Evolutionary conservation across 92 coral and sea anemone species (phyloP).

Genomic region (Diadumene lineata): DNA sequence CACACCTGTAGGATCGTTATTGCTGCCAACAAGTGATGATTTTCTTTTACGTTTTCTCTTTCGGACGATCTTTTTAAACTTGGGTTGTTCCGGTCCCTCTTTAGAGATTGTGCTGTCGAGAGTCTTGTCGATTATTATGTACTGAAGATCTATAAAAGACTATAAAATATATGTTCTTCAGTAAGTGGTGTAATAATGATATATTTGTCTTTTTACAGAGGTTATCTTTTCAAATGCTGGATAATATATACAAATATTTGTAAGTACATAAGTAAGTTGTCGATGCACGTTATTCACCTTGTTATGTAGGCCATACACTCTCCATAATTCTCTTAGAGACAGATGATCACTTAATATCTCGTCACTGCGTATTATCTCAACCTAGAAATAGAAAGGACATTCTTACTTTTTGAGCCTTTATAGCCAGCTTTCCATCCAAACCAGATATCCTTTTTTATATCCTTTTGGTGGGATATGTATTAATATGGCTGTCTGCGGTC

Average conservation of each 20-base stretch:
- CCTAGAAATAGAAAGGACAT: conserved; percentile 36
- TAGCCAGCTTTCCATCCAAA: no score
- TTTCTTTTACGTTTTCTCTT: conserved; percentile 8
- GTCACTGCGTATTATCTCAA: conserved; percentile 77
- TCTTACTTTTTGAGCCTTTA: neutral
- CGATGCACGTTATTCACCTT: conserved; percentile 50
- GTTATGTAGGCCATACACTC: conserved; percentile 81
- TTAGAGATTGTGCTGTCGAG: neutral
- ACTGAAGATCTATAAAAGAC: conserved; percentile 68
- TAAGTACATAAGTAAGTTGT: neutral
- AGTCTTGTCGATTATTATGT: conserved; percentile 55
- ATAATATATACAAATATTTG: no score
- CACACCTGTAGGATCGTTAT: conserved; percentile 12
- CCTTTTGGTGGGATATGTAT: no score
- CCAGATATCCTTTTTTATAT: no score
- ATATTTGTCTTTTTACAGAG: no score
- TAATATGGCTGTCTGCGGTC: no score
- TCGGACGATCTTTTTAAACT: conserved; percentile 6
- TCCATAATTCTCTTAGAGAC: conserved; percentile 72
- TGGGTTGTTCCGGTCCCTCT: neutral
- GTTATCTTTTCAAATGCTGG: no score
- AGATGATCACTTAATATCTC: conserved; percentile 70
- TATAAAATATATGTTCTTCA: neutral
- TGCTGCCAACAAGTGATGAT: neutral
- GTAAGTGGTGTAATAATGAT: neutral